These are phyloP conservation scores for Clarias magur DNA, from an alignment of 2,113 vertebrate genomes.

Conservation along the genomic window DNA sequence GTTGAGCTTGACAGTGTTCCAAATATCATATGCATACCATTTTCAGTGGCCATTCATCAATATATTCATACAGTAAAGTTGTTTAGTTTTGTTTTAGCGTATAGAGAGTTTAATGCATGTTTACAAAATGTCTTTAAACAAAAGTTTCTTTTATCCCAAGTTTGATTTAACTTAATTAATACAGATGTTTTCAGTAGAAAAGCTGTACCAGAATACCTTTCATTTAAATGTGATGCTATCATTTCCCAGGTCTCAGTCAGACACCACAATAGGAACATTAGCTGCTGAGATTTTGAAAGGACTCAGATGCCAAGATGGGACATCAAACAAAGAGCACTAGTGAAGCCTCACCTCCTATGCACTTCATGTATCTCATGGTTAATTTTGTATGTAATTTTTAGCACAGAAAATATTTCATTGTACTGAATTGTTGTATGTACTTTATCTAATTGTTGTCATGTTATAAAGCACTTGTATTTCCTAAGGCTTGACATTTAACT, in stretches of 20 bases:
- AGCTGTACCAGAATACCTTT: not conserved
- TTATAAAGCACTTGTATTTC: too few relatives aligned
- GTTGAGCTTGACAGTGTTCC: slow-evolving; percentile 31
- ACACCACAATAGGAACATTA: slow-evolving; percentile 70
- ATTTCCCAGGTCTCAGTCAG: slow-evolving; percentile 67
- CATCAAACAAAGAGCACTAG: not conserved
- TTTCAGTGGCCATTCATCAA: slow-evolving; percentile 3
- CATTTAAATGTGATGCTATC: not conserved
- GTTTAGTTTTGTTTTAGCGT: not conserved
- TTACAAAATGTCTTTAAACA: not conserved
- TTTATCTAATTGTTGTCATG: too few relatives aligned
- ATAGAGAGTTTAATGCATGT: not conserved
- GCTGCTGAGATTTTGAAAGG: slow-evolving; percentile 74
- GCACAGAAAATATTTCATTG: too few relatives aligned
- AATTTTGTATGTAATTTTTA: too few relatives aligned
- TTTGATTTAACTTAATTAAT: not conserved
- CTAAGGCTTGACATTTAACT: too few relatives aligned
- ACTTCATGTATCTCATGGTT: too few relatives aligned
- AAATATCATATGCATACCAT: slow-evolving; percentile 38
- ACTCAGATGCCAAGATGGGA: not conserved
- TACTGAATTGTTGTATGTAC: too few relatives aligned
- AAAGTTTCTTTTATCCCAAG: not conserved
- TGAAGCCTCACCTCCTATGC: not conserved
- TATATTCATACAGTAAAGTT: not conserved
- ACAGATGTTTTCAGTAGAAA: not conserved